Evolutionary conservation across 2,888 invertebrate species (phyloP), one percentile per base, ranked within the genome.

Genomic region (Lasioglossum leucozonium): DNA sequence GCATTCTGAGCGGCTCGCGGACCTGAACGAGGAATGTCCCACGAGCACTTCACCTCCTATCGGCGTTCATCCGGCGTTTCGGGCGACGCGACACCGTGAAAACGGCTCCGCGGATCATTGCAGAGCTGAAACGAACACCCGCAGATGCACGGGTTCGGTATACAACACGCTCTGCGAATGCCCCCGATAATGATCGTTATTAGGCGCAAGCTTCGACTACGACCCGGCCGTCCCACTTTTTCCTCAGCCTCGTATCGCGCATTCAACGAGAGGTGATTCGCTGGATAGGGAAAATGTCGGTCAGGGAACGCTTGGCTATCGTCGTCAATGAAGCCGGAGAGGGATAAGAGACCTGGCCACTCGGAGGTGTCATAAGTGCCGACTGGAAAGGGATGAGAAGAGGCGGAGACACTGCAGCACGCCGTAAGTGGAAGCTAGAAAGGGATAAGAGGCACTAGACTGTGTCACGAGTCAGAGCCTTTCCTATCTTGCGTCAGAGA

Each of bases 11-110:
- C 77, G 72, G 69, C n/a, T 10, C 44, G 75, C 69, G 79, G 42
- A 55, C 55, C 55, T n/a, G 55, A 72, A 75, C 77, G 67, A 65
- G 55, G 72, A 82, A 72, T 67, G 79, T 76, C 77, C 80, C 89
- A 87, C 87, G 84, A 84, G 69, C 67, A 58, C 67, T n/a, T 73
- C 75, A 72, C n/a, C 69, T 77, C 77, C 55, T 87, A 84, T 83
- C 87, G 82, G 79, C 79, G 83, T 83, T 77, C 83, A 86, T 86
- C 86, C 79, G 82, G 80, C 73, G 82, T 78, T 87, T 84, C 84
- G 85, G 85, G 65, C 69, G 79, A 69, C 78, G 72, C 22, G 79
- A 51, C 72, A 44, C 67, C 72, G 67, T 47, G 58, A 62, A 62
- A 62, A 30, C 30, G 30, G 30, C 16, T 62, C 62, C 62, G 62